These are phyloP conservation scores for Rhynchotus rufescens DNA, from an alignment of 2,797 vertebrate genomes.

Conservation along the genomic window DNA sequence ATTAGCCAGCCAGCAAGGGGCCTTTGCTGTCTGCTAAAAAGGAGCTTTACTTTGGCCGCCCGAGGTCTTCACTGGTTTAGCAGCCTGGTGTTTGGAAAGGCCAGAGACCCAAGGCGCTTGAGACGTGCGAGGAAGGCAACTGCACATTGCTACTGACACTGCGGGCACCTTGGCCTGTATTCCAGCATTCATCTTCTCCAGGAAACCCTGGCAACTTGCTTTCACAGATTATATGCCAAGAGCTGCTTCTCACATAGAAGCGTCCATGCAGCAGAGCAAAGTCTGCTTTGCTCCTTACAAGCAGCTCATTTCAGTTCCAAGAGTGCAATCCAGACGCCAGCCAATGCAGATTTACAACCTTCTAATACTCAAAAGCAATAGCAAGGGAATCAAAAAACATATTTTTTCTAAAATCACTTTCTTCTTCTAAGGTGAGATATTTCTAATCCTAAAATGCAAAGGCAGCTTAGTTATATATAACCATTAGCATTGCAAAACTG, in stretches of 20 bases:
- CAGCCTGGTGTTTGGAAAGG: too few relatives aligned
- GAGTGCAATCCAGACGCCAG: accelerated
- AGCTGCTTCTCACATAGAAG: not conserved
- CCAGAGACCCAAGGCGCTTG: too few relatives aligned
- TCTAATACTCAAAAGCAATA: not conserved
- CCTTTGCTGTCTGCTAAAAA: too few relatives aligned
- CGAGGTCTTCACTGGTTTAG: too few relatives aligned
- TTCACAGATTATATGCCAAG: not conserved
- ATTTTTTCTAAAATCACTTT: too few relatives aligned
- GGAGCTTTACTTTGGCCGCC: too few relatives aligned
- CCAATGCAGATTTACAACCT: not conserved
- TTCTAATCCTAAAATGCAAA: not conserved
- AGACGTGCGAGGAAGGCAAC: not conserved
- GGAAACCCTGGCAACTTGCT: not conserved
- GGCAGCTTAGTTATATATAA: not conserved
- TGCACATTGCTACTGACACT: not conserved
- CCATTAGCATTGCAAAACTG: not conserved
- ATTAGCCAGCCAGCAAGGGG: too few relatives aligned
- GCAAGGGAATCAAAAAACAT: not conserved
- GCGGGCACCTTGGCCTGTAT: not conserved
- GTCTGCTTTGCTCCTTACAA: not conserved
- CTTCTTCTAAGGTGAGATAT: not conserved
- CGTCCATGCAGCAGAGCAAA: not conserved
- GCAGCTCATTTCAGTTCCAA: not conserved
- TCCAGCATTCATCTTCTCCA: not conserved